Evolutionary conservation across 2,113 vertebrate genomes (phyloP).

Genomic region (Caracal caracal): DNA sequence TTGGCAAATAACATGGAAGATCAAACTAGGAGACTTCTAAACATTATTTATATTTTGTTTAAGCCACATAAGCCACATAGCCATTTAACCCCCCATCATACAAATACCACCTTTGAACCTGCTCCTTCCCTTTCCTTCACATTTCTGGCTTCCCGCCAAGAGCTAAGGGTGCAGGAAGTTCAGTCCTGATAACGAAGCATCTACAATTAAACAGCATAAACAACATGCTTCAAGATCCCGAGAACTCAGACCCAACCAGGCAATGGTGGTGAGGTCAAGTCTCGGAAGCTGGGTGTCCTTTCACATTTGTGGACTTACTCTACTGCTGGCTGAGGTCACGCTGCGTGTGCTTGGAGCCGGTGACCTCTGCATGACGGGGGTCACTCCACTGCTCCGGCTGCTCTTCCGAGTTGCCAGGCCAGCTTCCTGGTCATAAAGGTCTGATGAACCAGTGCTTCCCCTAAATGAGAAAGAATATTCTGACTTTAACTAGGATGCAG

Average conservation of each 20-base stretch:
- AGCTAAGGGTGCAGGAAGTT: background rate
- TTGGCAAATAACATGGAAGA: background rate
- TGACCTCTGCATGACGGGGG: slow-evolving; percentile 76
- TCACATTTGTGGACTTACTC: slow-evolving; percentile 85
- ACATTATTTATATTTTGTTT: slow-evolving; percentile 22
- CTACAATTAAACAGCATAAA: background rate
- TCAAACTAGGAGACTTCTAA: background rate
- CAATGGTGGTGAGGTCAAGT: background rate
- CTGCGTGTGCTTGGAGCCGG: slow-evolving; percentile 78
- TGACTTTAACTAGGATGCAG: background rate
- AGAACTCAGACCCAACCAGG: background rate
- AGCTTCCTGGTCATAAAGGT: slow-evolving; percentile 81
- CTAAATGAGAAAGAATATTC: slow-evolving; percentile 80
- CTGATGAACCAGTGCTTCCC: slow-evolving; percentile 85
- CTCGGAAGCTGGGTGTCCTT: background rate
- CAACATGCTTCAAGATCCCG: background rate
- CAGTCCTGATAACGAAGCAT: background rate
- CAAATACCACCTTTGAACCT: background rate
- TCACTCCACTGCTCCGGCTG: slow-evolving; percentile 52
- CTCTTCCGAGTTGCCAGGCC: slow-evolving; percentile 80
- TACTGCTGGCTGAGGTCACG: slow-evolving; percentile 73
- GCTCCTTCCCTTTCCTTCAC: background rate
- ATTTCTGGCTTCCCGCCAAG: background rate
- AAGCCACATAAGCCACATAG: background rate
- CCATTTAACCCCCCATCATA: background rate